Evolutionary conservation across 2,797 vertebrate genomes (phyloP).

Genomic region (Sebastes cheni): DNA sequence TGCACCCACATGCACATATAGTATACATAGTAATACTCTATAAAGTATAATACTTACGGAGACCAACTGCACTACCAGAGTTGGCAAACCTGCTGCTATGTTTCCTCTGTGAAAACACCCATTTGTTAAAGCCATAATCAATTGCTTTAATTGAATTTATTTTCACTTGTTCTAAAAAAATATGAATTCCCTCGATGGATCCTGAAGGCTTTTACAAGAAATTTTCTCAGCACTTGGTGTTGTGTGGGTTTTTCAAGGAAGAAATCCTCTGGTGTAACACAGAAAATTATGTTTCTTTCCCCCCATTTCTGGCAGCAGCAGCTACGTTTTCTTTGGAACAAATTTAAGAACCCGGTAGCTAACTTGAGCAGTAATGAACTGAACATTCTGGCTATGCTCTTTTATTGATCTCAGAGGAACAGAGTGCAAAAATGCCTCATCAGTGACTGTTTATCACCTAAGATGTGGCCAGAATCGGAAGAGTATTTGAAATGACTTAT

Average conservation of each 20-base stretch:
- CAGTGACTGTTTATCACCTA: conserved; percentile 28
- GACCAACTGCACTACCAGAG: not conserved
- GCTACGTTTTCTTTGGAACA: conserved; percentile 48
- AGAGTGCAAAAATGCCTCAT: conserved; percentile 25
- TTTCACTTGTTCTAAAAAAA: conserved; percentile 5
- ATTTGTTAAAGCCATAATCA: conserved; percentile 14
- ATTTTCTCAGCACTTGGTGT: not conserved
- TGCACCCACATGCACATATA: not conserved
- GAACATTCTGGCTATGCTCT: conserved; percentile 20
- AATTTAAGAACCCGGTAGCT: conserved; percentile 40
- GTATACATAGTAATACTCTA: not conserved
- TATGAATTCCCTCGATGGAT: conserved; percentile 6
- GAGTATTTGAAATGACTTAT: conserved; percentile 13
- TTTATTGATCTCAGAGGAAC: conserved; percentile 41
- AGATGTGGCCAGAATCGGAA: conserved; percentile 15
- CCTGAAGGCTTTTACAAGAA: conserved; percentile 9
- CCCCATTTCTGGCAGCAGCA: conserved; percentile 38
- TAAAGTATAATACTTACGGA: not conserved
- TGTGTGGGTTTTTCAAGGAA: conserved; percentile 34
- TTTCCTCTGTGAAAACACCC: conserved; percentile 22
- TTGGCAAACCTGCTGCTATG: not conserved
- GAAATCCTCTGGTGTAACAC: conserved; percentile 25
- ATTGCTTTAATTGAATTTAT: conserved; percentile 16
- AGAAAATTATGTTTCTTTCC: not conserved
- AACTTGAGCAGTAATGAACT: conserved; percentile 23